These are phyloP conservation scores for Motacilla alba DNA, from an alignment of 2,113 vertebrate genomes.

Conservation along the genomic window DNA sequence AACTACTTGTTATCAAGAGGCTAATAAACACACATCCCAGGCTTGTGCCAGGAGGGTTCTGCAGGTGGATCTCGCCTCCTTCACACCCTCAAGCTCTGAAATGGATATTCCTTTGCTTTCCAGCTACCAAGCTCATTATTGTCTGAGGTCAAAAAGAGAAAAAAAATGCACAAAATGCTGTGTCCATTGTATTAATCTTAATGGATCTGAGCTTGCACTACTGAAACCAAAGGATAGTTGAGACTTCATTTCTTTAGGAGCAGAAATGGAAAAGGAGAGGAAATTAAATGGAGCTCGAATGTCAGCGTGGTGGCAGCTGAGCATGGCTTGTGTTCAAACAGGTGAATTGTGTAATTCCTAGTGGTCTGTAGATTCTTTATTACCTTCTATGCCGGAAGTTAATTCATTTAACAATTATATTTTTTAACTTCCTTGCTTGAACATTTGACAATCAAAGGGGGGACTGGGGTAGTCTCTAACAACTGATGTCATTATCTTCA, in stretches of 20 bases:
- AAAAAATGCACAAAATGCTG: background rate
- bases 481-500: background rate
- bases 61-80: background rate
- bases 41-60: background rate
- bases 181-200: background rate
- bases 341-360: background rate
- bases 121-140: slow-evolving; percentile 30
- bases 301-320: background rate
- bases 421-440: background rate
- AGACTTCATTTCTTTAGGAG: background rate
- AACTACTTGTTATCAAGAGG: background rate
- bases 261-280: background rate
- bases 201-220: background rate
- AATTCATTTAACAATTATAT: background rate
- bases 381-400: background rate
- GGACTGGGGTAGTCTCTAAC: background rate
- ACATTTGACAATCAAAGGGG: background rate
- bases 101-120: slow-evolving; percentile 5
- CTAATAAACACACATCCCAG: background rate
- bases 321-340: background rate
- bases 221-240: background rate
- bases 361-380: background rate
- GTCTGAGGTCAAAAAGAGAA: slow-evolving; percentile 17
- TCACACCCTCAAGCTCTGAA: background rate
- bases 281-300: background rate